phyloP scores from a whole-genome alignment of 2,888 invertebrate species.

The Hypomecis atomaria region DNA sequence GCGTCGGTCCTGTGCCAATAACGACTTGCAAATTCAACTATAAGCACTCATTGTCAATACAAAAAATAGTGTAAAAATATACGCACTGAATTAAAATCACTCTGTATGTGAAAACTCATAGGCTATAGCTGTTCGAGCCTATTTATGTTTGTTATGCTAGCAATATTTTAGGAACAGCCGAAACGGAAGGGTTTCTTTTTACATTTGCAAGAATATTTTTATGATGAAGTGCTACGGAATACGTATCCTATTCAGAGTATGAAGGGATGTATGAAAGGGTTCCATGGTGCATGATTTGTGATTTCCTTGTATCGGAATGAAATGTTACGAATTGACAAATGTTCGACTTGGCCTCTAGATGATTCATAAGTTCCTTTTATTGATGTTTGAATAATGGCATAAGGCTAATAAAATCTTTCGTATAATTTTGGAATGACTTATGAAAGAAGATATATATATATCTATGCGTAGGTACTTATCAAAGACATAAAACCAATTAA shows the following conservation, averaged over 20 bases:
- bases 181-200: constrained; percentile 23
- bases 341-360: neutral
- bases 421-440: too few relatives aligned
- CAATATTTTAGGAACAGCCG: constrained; percentile 12
- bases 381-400: too few relatives aligned
- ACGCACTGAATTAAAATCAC: too few relatives aligned
- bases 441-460: too few relatives aligned
- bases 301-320: constrained; percentile 13
- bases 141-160: constrained; percentile 15
- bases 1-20: too few relatives aligned
- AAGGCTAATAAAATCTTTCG: too few relatives aligned
- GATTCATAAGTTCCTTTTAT: neutral
- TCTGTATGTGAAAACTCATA: too few relatives aligned
- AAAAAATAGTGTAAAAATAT: too few relatives aligned
- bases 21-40: too few relatives aligned
- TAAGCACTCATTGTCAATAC: too few relatives aligned
- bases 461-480: too few relatives aligned
- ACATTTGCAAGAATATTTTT: constrained; percentile 16
- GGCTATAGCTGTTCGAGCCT: constrained; percentile 10
- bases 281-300: constrained; percentile 16
- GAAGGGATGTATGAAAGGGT: constrained; percentile 21
- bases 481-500: too few relatives aligned
- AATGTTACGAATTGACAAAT: constrained; percentile 16
- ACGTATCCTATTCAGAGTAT: constrained; percentile 18
- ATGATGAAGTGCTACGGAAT: constrained; percentile 18